A percentile compares a stretch with the other conserved stretches of the same genome.
Conservation (phyloP, 2,113 vertebrate genomes). For the Nibea albiflora region DNA sequence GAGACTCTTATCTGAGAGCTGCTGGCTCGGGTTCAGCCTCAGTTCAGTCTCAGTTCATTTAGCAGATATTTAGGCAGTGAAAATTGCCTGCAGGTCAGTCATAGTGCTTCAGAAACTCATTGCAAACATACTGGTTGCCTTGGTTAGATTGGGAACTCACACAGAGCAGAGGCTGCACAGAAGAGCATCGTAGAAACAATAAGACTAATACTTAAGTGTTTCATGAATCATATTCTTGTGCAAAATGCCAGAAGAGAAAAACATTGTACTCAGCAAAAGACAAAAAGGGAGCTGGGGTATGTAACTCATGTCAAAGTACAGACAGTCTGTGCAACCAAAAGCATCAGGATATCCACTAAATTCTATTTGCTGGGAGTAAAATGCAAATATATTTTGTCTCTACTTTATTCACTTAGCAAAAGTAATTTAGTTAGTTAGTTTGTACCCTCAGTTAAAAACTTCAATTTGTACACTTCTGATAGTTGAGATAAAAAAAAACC, state of each 20-base stretch:
- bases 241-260: background rate
- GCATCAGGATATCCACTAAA: background rate
- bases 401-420: background rate
- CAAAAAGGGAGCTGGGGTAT: background rate
- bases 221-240: background rate
- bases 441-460: background rate
- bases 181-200: constrained; percentile 23
- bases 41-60: constrained; percentile 58
- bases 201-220: constrained; percentile 4
- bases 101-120: constrained; percentile 42
- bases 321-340: background rate
- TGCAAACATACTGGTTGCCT: constrained; percentile 36
- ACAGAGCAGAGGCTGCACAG: constrained; percentile 11
- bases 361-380: background rate
- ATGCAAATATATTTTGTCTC: background rate
- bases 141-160: background rate
- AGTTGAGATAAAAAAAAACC: background rate
- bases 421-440: no score
- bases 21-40: constrained; percentile 46
- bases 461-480: background rate
- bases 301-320: background rate
- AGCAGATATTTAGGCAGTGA: constrained; percentile 49
- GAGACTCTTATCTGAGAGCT: constrained; percentile 28
- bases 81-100: constrained; percentile 60
- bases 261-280: background rate